phyloP scores from a whole-genome alignment of 2,113 vertebrate species.

The Furnarius figulus region DNA sequence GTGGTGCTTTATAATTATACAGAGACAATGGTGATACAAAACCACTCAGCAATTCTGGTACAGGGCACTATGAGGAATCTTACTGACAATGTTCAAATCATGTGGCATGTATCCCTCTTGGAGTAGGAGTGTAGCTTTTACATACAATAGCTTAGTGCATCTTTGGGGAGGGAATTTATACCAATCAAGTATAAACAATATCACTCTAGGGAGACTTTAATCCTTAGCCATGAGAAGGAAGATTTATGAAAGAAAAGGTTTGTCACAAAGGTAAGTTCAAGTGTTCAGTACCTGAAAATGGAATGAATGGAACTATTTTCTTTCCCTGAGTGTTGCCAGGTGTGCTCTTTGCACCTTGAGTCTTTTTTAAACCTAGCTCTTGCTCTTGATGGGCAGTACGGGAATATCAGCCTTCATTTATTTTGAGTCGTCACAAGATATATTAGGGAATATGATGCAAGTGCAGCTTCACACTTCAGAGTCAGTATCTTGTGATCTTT shows the following conservation, averaged over 20 bases:
- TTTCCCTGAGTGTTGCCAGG: neutral
- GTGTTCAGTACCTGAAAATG: neutral
- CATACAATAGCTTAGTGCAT: no score
- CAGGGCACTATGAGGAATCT: neutral
- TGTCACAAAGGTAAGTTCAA: neutral
- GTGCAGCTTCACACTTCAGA: neutral
- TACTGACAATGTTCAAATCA: neutral
- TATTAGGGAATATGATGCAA: neutral
- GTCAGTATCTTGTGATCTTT: neutral
- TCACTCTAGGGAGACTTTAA: neutral
- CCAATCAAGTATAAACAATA: neutral
- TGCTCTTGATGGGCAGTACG: neutral
- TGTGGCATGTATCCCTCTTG: fast-evolving
- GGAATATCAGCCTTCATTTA: neutral
- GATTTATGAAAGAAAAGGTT: neutral
- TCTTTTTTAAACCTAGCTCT: neutral
- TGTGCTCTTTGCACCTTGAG: neutral
- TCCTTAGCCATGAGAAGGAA: neutral
- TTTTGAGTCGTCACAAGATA: neutral
- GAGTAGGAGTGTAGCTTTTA: neutral
- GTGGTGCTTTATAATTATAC: neutral
- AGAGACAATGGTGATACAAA: neutral
- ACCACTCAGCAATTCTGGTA: neutral
- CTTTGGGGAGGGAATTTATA: neutral
- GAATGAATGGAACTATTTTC: neutral